Conservation (phyloP, 2,888 invertebrate species). For the Dascillus cervinus region DNA sequence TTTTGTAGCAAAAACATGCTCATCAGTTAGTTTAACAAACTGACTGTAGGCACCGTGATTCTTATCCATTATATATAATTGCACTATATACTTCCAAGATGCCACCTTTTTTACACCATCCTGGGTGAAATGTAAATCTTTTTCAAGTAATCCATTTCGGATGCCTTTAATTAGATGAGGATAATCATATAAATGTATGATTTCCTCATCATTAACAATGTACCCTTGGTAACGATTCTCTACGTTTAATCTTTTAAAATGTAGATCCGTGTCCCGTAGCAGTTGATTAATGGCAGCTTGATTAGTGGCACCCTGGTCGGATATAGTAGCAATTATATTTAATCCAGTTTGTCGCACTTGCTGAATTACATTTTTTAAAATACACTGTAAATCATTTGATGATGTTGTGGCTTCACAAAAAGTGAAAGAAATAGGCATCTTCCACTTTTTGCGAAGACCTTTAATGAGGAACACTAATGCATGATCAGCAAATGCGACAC, state of each 20-base stretch:
- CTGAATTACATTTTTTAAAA: conserved; percentile 3
- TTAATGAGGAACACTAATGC: conserved; percentile 23
- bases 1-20: conserved; percentile 1
- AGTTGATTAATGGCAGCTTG: conserved; percentile 6
- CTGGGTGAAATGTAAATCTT: not conserved
- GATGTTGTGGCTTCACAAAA: conserved; percentile 5
- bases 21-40: conserved; percentile 1
- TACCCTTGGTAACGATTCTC: conserved; percentile 8
- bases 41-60: not conserved
- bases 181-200: conserved; percentile 10
- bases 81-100: not conserved
- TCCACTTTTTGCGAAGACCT: conserved; percentile 8
- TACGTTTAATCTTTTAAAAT: not conserved
- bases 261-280: conserved; percentile 1
- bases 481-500: conserved; percentile 21
- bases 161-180: conserved; percentile 12
- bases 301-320: conserved; percentile 9
- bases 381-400: not conserved
- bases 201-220: conserved; percentile 5
- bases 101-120: not conserved
- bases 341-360: conserved; percentile 3
- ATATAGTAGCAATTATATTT: conserved; percentile 4
- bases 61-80: conserved; percentile 1
- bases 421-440: conserved; percentile 6
- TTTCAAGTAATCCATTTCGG: conserved; percentile 9